Evolutionary conservation across 1,140 invertebrate genomes (phyloP).

Genomic region (Caenorhabditis remanei): DNA sequence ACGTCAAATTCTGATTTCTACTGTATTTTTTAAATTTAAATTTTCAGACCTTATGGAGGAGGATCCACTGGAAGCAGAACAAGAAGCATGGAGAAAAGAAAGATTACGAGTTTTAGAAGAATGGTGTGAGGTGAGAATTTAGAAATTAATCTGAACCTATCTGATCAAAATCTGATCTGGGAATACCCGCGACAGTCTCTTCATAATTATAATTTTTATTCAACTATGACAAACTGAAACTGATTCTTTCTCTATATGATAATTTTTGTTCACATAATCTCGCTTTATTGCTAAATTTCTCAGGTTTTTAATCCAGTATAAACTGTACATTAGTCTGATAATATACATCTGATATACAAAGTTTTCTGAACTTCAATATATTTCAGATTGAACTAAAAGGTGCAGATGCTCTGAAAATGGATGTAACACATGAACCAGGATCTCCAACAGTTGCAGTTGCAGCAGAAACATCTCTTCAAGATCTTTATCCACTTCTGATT

Average conservation of each 20-base stretch:
- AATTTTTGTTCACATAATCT: too few species aligned
- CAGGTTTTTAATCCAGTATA: neutral
- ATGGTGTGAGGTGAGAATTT: conserved; percentile 42
- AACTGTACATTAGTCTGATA: too few species aligned
- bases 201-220: too few species aligned
- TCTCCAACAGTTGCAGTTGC: neutral
- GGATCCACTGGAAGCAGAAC: neutral
- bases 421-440: conserved; percentile 31
- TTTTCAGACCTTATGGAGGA: neutral
- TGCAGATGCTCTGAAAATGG: conserved; percentile 22
- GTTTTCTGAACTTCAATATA: neutral
- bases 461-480: neutral
- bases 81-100: conserved; percentile 32
- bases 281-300: too few species aligned
- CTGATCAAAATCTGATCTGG: too few species aligned
- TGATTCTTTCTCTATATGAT: too few species aligned
- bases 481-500: conserved; percentile 5
- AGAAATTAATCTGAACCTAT: neutral
- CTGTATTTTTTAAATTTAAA: neutral
- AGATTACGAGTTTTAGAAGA: conserved; percentile 12
- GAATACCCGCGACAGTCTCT: too few species aligned
- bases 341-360: too few species aligned
- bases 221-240: too few species aligned
- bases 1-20: neutral
- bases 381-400: conserved; percentile 42